Percentiles rank a stretch among this genome's conserved stretches.
Evolutionary conservation across 2,888 invertebrate genomes (phyloP).

Genomic region (Pelosia muscerda): DNA sequence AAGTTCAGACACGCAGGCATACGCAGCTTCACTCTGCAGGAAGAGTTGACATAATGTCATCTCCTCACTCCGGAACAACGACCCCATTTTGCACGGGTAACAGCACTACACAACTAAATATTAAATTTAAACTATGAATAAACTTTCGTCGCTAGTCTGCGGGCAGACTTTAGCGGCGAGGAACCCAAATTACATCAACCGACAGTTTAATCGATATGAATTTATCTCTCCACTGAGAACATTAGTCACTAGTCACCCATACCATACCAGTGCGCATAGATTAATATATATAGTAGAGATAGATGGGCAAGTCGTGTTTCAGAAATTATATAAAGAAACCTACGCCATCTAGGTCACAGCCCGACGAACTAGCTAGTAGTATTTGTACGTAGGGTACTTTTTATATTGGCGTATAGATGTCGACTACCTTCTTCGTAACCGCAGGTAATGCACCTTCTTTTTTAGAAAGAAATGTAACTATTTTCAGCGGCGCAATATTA

Average conservation of each 20-base stretch:
- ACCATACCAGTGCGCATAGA: conserved; percentile 67
- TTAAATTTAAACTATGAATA: conserved; percentile 59
- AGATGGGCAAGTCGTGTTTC: too few relatives aligned
- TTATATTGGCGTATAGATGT: too few relatives aligned
- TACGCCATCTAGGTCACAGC: too few relatives aligned
- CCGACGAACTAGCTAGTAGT: too few relatives aligned
- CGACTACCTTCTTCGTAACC: too few relatives aligned
- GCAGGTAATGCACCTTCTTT: too few relatives aligned
- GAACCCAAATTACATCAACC: conserved; percentile 71
- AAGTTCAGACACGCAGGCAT: conserved; percentile 98
- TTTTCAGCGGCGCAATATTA: too few relatives aligned
- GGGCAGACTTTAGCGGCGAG: conserved; percentile 81
- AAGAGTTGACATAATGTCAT: conserved; percentile 99
- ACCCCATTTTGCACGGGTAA: conserved; percentile 89
- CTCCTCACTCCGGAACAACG: conserved; percentile 98
- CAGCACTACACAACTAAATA: conserved; percentile 66
- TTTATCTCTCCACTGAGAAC: conserved; percentile 54
- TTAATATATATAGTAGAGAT: too few relatives aligned
- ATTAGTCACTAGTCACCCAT: too few relatives aligned
- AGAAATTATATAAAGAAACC: too few relatives aligned
- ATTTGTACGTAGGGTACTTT: too few relatives aligned
- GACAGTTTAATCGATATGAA: conserved; percentile 72
- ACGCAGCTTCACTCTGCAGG: conserved; percentile 99
- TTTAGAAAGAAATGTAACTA: too few relatives aligned
- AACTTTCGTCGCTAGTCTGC: conserved; percentile 78